Base-by-base conservation (phyloP, 2,888 invertebrate genomes). In the Nephrocerus scutellatus region DNA sequence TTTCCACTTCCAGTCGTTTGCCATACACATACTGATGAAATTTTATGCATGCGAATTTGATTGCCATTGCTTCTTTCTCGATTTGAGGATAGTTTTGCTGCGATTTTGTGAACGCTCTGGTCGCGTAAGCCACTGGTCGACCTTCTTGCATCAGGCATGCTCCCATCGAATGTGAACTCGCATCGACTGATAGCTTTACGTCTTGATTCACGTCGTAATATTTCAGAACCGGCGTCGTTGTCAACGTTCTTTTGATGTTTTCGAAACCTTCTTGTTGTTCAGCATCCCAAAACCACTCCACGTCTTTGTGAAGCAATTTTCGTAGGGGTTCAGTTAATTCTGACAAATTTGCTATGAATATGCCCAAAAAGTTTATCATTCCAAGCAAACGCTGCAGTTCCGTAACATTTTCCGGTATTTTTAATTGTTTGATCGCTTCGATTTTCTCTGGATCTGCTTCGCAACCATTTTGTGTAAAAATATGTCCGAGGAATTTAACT, bases 41-140 rank as follows among this genome's bases (percentile, higher is more conserved):
- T 37, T 54, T 55, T 16, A 44, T 36, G 36, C 56, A 56, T 5
- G 48, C 58, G 45, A 60, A 60, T 7, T 41, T 43, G 24, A 62
- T 58, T 3, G 62, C 60, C 22, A 60, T 34, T 8, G 55, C 45
- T 41, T 63, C 60, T 44, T 42, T 40, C 12, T 25, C 36, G 6
- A 43, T 38, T 35, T 42, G 39, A 15, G 33, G 35, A 18, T 24
- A 20, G 22, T 61, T n/a, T n/a, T n/a, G n/a, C n/a, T n/a, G n/a
- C n/a, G n/a, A n/a, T n/a, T n/a, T n/a, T n/a, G 53, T 55, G 21
- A 61, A 43, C 2, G 56, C 44, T 43, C 50, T 52, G 20, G 59
- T 57, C 13, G 59, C 62, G 52, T 58, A 65, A 6, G 52, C 55
- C n/a, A 60, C 45, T n/a, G 59, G 61, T 34, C 55, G 43, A 12